Base-by-base conservation (phyloP, 2,888 invertebrate species). In the Lordiphosa andalusiaca region DNA sequence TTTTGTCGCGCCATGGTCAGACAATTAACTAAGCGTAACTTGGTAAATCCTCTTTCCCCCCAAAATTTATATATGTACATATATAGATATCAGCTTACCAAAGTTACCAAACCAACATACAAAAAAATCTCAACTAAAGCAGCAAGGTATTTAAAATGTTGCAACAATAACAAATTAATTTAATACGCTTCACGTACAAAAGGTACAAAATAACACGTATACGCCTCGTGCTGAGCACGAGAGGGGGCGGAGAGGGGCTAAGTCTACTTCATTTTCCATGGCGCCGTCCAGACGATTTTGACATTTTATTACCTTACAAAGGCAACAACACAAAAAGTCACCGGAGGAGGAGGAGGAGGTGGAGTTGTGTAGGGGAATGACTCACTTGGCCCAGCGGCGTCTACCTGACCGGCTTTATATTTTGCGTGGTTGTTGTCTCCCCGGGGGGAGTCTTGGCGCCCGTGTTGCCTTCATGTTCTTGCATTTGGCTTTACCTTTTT, bases 271-370 rank as follows among this genome's bases (percentile, higher is more conserved):
- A 71, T 77, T 77, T 74, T 68, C 73, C 67, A 55, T 69, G 84
- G 85, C 86, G 85, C 75, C 84, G 75, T 51, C 77, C 80, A 83
- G 84, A 86, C 84, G 84, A 63, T 70, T 83, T 72, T 73, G 71
- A 73, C 75, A 73, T 86, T 85, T 81, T 81, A 84, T 84, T 82
- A 70, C 84, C 82, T 48, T 59, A 57, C 41, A 50, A 50, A 37
- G 21, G 19, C 52, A 30, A 30, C 39, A 39, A 19, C 16, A 35
- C 13, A 54, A 52, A 62, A 35, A 52, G 46, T 39, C 53, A 61
- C n/a, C 5, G 37, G 33, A 39, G 44, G 1, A 33, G 46, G 13
- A n/a, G 30, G 7, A 3, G 37, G 33, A 39, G 44, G 1, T 23
- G 46, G 13, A n/a, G 30, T 9, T 12, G 53, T 10, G 53, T 42